Conservation (phyloP, 2,888 invertebrate species). For the Cerastoderma edule region DNA sequence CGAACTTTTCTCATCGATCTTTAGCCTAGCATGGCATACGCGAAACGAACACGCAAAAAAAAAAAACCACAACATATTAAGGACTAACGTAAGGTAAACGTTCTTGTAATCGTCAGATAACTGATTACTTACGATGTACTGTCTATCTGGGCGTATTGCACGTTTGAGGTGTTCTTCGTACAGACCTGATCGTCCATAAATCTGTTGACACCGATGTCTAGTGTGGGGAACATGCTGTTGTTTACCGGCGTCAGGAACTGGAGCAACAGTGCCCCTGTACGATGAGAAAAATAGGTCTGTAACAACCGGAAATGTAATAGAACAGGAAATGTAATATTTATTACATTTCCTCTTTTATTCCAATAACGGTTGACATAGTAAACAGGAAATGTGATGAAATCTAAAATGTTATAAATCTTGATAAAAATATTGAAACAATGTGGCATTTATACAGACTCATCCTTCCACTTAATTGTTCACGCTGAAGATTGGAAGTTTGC, state of each 20-base stretch:
- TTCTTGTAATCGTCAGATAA: too few relatives aligned
- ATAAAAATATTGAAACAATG: too few relatives aligned
- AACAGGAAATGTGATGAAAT: not conserved
- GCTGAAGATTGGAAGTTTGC: too few relatives aligned
- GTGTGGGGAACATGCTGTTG: slow-evolving; percentile 9
- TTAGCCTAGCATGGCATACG: too few relatives aligned
- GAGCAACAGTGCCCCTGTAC: slow-evolving; percentile 11
- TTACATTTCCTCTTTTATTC: not conserved
- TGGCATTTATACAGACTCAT: too few relatives aligned
- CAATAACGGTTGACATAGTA: not conserved
- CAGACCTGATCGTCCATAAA: slow-evolving; percentile 51
- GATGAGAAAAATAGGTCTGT: not conserved
- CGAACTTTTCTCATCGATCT: too few relatives aligned
- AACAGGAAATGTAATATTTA: not conserved
- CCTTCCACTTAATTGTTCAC: too few relatives aligned
- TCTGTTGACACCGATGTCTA: slow-evolving; percentile 32
- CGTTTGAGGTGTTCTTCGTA: slow-evolving; percentile 4
- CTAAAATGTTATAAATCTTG: too few relatives aligned
- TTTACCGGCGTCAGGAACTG: not conserved
- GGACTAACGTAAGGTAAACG: too few relatives aligned
- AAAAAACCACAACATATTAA: too few relatives aligned
- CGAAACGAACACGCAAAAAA: too few relatives aligned
- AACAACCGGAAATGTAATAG: not conserved
- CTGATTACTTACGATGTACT: slow-evolving; percentile 33
- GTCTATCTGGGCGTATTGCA: slow-evolving; percentile 33